Evolutionary conservation across 1,140 invertebrate species (phyloP).

Genomic region (Drosophila albomicans): DNA sequence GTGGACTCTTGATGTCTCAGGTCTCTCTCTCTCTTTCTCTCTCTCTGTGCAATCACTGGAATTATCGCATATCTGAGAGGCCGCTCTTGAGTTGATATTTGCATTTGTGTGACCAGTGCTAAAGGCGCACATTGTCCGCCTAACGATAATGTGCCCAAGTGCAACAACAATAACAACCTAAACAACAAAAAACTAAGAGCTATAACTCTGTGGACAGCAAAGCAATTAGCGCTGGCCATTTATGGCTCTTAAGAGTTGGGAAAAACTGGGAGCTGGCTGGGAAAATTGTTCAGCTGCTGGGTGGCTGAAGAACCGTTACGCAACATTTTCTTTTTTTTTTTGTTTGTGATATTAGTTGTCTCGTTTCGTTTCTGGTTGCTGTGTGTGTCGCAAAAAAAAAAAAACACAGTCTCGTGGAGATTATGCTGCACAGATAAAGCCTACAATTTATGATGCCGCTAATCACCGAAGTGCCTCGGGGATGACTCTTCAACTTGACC

Average conservation of each 20-base stretch:
- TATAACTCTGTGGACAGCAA: conserved; percentile 28
- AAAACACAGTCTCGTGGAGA: conserved; percentile 11
- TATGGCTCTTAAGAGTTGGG: conserved; percentile 42
- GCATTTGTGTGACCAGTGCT: conserved; percentile 37
- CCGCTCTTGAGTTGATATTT: conserved; percentile 38
- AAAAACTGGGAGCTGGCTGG: conserved; percentile 33
- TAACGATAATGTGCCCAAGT: conserved; percentile 46
- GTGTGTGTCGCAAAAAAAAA: conserved; percentile 4
- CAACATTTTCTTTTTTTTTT: conserved; percentile 29
- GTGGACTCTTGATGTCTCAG: conserved; percentile 2
- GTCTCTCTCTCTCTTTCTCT: too few relatives aligned
- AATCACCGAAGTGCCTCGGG: conserved; percentile 46
- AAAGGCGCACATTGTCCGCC: conserved; percentile 36
- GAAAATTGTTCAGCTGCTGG: conserved; percentile 29
- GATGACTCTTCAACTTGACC: conserved; percentile 48
- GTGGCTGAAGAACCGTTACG: conserved; percentile 56
- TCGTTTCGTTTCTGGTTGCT: background rate
- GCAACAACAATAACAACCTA: conserved; percentile 13
- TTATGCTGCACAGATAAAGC: conserved; percentile 48
- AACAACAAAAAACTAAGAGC: conserved; percentile 7
- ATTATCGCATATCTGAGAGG: conserved; percentile 45
- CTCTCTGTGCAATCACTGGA: conserved; percentile 27
- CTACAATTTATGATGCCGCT: conserved; percentile 53
- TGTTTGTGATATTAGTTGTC: too few relatives aligned
- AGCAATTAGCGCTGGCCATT: conserved; percentile 59